A percentile compares a stretch with the other conserved stretches of the same genome.
These are phyloP conservation scores for Hirundichthys speculiger DNA, from an alignment of 2,113 vertebrate species.

Conservation along the genomic window DNA sequence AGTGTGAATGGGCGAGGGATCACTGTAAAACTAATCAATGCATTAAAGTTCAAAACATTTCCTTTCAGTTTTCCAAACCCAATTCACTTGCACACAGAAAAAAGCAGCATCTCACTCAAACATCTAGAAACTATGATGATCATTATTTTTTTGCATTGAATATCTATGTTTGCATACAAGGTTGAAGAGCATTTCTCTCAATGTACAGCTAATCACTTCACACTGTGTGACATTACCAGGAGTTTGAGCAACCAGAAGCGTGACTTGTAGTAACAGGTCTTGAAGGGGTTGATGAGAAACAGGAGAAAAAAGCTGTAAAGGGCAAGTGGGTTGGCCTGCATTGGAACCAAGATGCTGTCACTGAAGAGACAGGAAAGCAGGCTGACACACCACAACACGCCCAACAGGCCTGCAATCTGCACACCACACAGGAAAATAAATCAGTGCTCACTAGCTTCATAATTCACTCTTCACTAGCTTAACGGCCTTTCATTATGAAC, in stretches of 20 bases:
- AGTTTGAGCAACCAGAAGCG: constrained; percentile 98
- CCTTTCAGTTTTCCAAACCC: too few relatives aligned
- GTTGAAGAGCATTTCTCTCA: too few relatives aligned
- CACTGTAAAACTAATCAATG: too few relatives aligned
- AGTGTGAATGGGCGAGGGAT: too few relatives aligned
- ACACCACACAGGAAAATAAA: not conserved
- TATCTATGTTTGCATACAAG: too few relatives aligned
- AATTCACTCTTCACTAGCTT: too few relatives aligned
- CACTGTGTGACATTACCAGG: constrained; percentile 81
- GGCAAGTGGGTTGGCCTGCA: constrained; percentile 93
- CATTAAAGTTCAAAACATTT: too few relatives aligned
- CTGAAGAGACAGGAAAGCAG: constrained; percentile 94
- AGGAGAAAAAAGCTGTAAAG: constrained; percentile 97
- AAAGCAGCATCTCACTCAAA: too few relatives aligned
- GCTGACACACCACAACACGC: constrained; percentile 96
- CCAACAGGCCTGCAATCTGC: constrained; percentile 89
- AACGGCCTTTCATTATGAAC: not conserved
- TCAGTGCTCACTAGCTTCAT: not conserved
- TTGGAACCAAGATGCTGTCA: constrained; percentile 84
- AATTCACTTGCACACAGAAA: too few relatives aligned
- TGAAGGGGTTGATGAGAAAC: constrained; percentile 98
- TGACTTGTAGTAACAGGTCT: constrained; percentile 99
- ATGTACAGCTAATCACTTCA: not conserved
- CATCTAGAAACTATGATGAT: too few relatives aligned
- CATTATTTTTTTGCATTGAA: too few relatives aligned